Percentiles rank a stretch among this genome's conserved stretches.
Conservation (phyloP, 2,113 vertebrate species). For the Cavia aperea region DNA sequence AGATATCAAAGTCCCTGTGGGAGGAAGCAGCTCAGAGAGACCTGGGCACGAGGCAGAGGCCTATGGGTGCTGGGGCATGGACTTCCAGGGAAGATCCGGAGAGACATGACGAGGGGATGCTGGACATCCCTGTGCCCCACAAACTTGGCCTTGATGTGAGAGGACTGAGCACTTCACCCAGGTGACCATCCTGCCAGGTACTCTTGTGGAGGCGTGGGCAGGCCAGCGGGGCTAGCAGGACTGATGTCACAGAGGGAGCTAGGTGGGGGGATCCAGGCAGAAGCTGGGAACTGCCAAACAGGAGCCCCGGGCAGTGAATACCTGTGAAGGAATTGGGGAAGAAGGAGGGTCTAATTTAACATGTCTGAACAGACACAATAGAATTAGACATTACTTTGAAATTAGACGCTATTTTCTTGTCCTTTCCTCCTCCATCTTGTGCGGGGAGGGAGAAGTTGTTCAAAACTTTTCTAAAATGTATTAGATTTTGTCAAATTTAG, state of each 20-base stretch:
- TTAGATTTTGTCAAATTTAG: constrained; percentile 16
- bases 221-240: background rate
- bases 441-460: background rate
- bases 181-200: background rate
- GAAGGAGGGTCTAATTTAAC: background rate
- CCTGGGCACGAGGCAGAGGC: background rate
- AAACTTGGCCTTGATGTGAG: background rate
- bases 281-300: background rate
- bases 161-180: background rate
- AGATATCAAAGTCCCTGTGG: background rate
- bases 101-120: background rate
- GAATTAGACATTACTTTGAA: background rate
- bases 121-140: too few relatives aligned
- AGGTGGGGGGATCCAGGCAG: background rate
- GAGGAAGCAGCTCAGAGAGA: background rate
- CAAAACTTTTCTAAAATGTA: background rate
- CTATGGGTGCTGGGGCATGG: background rate
- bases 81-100: too few relatives aligned
- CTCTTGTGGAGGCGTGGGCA: background rate
- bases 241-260: background rate
- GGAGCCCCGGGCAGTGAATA: background rate
- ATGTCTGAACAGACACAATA: background rate
- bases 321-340: background rate
- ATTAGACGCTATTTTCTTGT: background rate
- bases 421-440: background rate